Conservation (phyloP, 2,797 vertebrate genomes). For the Acipenser oxyrinchus region DNA sequence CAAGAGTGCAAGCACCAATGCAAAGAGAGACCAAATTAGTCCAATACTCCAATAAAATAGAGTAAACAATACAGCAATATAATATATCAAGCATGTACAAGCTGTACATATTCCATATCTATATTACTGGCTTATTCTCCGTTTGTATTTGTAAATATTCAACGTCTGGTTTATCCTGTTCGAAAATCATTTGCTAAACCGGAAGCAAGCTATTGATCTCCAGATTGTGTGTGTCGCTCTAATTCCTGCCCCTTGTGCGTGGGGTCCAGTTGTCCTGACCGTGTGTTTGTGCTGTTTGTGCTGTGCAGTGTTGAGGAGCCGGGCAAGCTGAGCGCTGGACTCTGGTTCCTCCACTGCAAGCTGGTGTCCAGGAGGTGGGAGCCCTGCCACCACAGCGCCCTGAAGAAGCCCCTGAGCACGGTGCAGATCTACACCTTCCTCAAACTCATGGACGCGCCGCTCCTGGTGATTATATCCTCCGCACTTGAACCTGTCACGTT, state of each 20-base stretch:
- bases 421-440: conserved; percentile 80
- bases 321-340: conserved; percentile 44
- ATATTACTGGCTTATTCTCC: too few relatives aligned
- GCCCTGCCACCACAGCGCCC: conserved; percentile 64
- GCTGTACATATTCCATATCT: too few relatives aligned
- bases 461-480: conserved; percentile 62
- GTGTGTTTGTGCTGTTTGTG: background rate
- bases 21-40: too few relatives aligned
- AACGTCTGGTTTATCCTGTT: too few relatives aligned
- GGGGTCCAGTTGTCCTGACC: background rate
- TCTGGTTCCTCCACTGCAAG: conserved; percentile 81
- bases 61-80: too few relatives aligned
- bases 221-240: background rate
- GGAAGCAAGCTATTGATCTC: background rate
- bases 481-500: too few relatives aligned
- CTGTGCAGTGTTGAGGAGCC: conserved; percentile 46
- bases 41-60: too few relatives aligned
- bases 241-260: background rate
- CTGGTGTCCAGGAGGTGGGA: conserved; percentile 32
- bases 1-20: too few relatives aligned
- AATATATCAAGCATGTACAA: too few relatives aligned
- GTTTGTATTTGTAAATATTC: too few relatives aligned
- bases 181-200: too few relatives aligned
- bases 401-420: conserved; percentile 67
- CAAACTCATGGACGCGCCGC: conserved; percentile 79